Percentiles rank a stretch among this genome's conserved stretches.
Evolutionary conservation across 2,797 vertebrate genomes (phyloP).

Genomic region (Hippoglossus hippoglossus): DNA sequence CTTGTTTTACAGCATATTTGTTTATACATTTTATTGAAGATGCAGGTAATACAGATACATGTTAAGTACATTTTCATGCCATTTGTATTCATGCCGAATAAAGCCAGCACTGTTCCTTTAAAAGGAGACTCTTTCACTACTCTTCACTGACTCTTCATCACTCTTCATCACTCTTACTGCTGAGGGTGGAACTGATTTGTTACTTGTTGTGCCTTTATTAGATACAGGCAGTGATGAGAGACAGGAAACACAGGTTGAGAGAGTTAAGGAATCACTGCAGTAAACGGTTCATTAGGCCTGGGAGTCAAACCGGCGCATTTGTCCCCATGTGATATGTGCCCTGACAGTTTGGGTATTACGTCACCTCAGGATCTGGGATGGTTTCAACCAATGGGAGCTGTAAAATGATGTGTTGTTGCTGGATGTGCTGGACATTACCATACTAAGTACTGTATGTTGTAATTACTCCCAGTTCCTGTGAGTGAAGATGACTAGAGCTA

Average conservation of each 20-base stretch:
- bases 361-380: background rate
- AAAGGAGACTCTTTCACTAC: too few species aligned
- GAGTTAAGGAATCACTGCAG: too few species aligned
- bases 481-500: too few species aligned
- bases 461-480: background rate
- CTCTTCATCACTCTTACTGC: background rate
- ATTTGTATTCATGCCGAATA: too few species aligned
- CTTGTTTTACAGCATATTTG: background rate
- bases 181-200: background rate
- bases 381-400: too few species aligned
- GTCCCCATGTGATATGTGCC: too few species aligned
- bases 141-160: background rate
- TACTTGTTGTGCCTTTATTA: background rate
- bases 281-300: too few species aligned
- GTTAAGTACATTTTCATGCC: too few species aligned
- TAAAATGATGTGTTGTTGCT: background rate
- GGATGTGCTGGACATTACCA: background rate
- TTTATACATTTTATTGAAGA: background rate
- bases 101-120: too few species aligned
- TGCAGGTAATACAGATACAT: conserved; percentile 5
- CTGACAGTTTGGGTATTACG: too few species aligned
- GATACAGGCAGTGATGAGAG: background rate
- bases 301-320: too few species aligned
- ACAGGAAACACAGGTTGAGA: too few species aligned
- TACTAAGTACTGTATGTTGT: background rate